phyloP scores from a whole-genome alignment of 2,113 vertebrate species.

The Zosterops japonicus region DNA sequence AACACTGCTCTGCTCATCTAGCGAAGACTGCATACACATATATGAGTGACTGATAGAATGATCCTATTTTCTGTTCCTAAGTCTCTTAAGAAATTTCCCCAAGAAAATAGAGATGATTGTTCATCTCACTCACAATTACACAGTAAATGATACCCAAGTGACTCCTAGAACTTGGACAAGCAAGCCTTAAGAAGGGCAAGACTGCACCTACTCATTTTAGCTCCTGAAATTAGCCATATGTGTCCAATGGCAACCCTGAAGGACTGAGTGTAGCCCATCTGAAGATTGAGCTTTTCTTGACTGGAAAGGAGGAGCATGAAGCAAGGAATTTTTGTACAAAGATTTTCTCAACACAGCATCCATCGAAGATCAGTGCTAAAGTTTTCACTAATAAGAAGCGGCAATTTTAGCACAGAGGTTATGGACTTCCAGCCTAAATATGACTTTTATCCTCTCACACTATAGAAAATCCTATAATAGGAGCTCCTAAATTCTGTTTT shows the following conservation, averaged over 20 bases:
- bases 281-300: background rate
- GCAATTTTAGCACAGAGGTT: background rate
- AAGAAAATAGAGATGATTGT: background rate
- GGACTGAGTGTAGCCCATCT: background rate
- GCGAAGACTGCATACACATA: accelerated
- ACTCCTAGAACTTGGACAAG: background rate
- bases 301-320: background rate
- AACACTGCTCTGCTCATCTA: background rate
- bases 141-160: background rate
- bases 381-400: background rate
- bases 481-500: background rate
- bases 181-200: background rate
- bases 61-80: background rate
- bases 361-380: background rate
- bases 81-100: background rate
- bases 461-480: background rate
- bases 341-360: background rate
- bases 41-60: background rate
- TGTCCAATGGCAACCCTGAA: background rate
- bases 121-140: background rate
- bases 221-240: background rate
- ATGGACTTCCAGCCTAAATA: background rate
- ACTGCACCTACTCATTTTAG: background rate
- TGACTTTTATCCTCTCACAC: background rate
- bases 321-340: background rate